Percentiles rank a stretch among this genome's conserved stretches.
phyloP scores from a whole-genome alignment of 2,888 invertebrate species.

The Mesorhabditis belari region DNA sequence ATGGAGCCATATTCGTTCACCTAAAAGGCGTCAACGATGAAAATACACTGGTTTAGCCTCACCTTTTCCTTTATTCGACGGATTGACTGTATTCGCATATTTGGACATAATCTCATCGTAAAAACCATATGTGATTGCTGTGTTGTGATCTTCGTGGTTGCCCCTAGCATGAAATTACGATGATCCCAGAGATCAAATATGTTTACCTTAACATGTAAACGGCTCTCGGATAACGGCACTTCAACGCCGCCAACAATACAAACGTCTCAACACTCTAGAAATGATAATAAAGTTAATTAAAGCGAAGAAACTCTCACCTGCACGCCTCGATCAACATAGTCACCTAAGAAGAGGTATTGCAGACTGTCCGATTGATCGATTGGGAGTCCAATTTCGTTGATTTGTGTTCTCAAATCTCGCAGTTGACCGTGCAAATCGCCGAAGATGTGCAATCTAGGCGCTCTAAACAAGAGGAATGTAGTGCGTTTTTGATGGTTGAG shows the following conservation, averaged over 20 bases:
- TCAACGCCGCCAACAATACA: conserved; percentile 15
- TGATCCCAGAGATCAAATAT: not conserved
- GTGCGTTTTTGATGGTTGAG: too few species aligned
- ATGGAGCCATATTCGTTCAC: conserved; percentile 26
- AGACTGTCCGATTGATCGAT: conserved; percentile 4
- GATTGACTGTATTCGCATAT: too few species aligned
- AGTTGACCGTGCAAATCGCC: conserved; percentile 47
- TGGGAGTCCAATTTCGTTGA: conserved; percentile 3
- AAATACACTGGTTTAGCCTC: too few species aligned
- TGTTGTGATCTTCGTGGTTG: conserved; percentile 48
- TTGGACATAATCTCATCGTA: conserved; percentile 38
- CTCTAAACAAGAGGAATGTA: too few species aligned
- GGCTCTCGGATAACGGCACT: conserved; percentile 32
- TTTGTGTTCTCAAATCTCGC: conserved; percentile 31
- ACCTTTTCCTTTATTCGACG: too few species aligned
- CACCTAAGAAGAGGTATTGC: conserved; percentile 26
- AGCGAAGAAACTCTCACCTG: conserved; percentile 11
- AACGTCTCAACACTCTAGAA: conserved; percentile 19
- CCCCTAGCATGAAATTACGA: conserved; percentile 18
- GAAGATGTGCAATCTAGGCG: conserved; percentile 29
- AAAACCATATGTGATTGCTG: conserved; percentile 41
- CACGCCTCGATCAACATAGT: conserved; percentile 30
- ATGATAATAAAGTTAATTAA: not conserved
- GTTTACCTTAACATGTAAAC: conserved; percentile 12
- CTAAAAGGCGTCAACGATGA: too few species aligned